A percentile compares a stretch with the other conserved stretches of the same genome.
Conservation (phyloP, 2,797 vertebrate genomes). For the Dallia pectoralis region DNA sequence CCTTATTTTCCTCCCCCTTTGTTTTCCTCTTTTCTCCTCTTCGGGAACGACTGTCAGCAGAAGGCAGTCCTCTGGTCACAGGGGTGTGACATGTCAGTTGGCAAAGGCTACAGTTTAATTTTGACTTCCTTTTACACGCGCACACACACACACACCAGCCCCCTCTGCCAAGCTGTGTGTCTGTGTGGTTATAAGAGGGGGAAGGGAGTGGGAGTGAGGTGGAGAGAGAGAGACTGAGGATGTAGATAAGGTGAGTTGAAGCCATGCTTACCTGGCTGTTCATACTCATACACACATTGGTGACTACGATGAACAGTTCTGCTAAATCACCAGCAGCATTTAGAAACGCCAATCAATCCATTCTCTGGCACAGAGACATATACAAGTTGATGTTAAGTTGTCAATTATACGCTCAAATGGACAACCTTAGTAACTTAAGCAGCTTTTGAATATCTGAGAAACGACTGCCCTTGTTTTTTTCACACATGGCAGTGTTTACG, state of each 20-base stretch:
- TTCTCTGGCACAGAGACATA: conserved; percentile 3
- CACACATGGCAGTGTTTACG: too few relatives aligned
- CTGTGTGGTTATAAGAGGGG: conserved; percentile 14
- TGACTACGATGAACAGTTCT: too few relatives aligned
- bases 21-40: conserved; percentile 7
- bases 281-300: too few relatives aligned
- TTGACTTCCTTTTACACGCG: conserved; percentile 44
- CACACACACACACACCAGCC: conserved; percentile 18
- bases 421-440: too few relatives aligned
- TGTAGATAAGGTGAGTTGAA: conserved; percentile 11
- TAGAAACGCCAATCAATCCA: conserved; percentile 21
- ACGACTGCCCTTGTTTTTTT: too few relatives aligned
- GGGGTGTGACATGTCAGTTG: conserved; percentile 71
- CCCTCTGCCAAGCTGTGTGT: conserved; percentile 18
- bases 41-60: conserved; percentile 13
- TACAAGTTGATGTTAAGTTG: too few relatives aligned
- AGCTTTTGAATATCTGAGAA: too few relatives aligned
- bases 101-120: conserved; percentile 58
- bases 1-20: neutral
- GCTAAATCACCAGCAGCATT: conserved; percentile 27
- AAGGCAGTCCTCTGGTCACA: conserved; percentile 37
- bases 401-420: too few relatives aligned
- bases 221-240: neutral
- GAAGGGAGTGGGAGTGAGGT: conserved; percentile 12
- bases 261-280: conserved; percentile 5